Percentiles rank a stretch among this genome's conserved stretches.
Conservation (phyloP, 2,797 vertebrate genomes). For the Sciaenops ocellatus region DNA sequence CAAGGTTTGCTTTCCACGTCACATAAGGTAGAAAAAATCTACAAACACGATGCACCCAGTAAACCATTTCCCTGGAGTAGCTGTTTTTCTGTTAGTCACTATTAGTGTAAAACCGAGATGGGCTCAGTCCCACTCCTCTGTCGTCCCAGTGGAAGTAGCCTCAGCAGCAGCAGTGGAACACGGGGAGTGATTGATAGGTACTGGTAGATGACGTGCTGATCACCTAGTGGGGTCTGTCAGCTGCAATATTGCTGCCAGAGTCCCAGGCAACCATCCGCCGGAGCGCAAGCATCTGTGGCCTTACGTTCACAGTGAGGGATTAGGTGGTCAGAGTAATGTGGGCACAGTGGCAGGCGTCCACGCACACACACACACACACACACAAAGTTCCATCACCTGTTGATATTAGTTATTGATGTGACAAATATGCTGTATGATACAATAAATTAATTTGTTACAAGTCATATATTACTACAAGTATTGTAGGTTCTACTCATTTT, state of each 20-base stretch:
- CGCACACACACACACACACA: background rate
- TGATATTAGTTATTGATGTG: background rate
- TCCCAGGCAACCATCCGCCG: conserved; percentile 55
- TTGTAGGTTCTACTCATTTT: background rate
- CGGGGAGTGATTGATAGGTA: conserved; percentile 73
- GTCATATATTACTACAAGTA: background rate
- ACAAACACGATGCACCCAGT: conserved; percentile 30
- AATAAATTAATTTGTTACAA: background rate
- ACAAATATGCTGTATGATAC: background rate
- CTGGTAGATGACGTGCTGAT: conserved; percentile 71
- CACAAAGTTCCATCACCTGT: background rate
- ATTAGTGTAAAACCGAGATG: conserved; percentile 69
- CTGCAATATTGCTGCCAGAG: conserved; percentile 74
- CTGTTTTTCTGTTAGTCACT: conserved; percentile 66
- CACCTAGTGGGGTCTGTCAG: conserved; percentile 76
- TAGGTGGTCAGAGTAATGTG: conserved; percentile 38
- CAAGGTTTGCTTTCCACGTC: conserved; percentile 20
- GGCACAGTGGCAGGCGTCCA: background rate
- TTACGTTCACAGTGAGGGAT: conserved; percentile 44
- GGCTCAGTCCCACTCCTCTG: conserved; percentile 48
- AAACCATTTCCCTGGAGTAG: conserved; percentile 25
- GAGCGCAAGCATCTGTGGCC: conserved; percentile 58
- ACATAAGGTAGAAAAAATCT: conserved; percentile 51
- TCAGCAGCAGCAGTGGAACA: conserved; percentile 31
- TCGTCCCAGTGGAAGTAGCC: conserved; percentile 38